Conservation (phyloP, 1,140 invertebrate genomes). For the Myzus persicae region DNA sequence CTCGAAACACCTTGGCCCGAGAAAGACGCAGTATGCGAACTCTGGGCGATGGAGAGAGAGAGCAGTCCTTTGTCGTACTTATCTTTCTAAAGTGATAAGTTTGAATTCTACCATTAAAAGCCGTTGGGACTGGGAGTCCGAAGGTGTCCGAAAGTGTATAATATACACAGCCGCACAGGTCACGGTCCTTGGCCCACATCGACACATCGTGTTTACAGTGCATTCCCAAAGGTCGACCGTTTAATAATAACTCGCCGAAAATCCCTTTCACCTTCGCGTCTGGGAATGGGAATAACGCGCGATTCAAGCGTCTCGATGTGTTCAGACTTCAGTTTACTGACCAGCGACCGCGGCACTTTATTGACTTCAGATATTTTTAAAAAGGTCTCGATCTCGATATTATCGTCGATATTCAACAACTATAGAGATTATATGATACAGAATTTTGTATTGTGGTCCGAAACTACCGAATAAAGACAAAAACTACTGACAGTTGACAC, state of each 20-base stretch:
- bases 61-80: neutral
- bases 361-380: no score
- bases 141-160: neutral
- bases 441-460: no score
- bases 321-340: no score
- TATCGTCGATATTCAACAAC: no score
- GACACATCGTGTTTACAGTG: neutral
- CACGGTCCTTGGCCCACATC: constrained; percentile 32
- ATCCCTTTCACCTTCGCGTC: neutral
- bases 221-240: neutral
- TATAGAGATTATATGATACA: no score
- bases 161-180: neutral
- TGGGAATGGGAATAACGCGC: neutral
- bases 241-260: neutral
- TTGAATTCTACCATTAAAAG: neutral
- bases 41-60: neutral
- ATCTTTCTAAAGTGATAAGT: neutral
- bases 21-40: neutral
- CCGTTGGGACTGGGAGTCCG: neutral
- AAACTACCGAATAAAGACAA: no score
- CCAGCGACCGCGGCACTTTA: no score
- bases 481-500: no score
- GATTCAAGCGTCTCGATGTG: neutral
- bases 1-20: neutral
- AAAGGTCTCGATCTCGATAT: no score